These are phyloP conservation scores for Threskiornis aethiopicus DNA, from an alignment of 2,797 vertebrate species.

Conservation along the genomic window DNA sequence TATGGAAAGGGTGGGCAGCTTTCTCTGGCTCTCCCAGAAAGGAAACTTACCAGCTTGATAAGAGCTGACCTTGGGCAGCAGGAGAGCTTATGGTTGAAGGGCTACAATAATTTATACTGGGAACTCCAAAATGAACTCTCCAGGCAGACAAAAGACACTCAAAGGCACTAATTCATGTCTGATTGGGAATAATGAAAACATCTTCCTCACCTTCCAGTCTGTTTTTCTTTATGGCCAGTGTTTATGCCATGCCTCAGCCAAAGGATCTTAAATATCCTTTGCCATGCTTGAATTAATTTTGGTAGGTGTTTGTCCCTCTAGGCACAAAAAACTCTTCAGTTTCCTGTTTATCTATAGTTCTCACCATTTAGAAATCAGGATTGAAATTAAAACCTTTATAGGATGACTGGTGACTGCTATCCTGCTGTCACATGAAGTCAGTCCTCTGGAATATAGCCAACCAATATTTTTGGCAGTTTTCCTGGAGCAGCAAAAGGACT, in stretches of 20 bases:
- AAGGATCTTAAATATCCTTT: neutral
- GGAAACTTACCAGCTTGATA: neutral
- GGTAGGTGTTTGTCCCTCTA: neutral
- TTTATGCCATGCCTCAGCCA: neutral
- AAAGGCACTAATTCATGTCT: neutral
- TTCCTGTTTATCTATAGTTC: conserved; percentile 26
- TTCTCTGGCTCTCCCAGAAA: neutral
- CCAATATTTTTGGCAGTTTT: conserved; percentile 40
- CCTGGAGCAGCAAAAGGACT: conserved; percentile 49
- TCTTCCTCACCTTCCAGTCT: neutral
- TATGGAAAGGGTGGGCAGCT: neutral
- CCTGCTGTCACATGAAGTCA: conserved; percentile 53
- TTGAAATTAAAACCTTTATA: neutral
- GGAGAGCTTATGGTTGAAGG: neutral
- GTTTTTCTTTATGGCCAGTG: neutral
- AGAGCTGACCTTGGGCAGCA: neutral
- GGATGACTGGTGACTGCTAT: neutral
- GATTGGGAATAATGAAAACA: conserved; percentile 6
- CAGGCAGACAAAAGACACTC: neutral
- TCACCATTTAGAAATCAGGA: conserved; percentile 13
- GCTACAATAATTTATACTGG: neutral
- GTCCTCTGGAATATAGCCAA: conserved; percentile 46
- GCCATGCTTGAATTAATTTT: neutral
- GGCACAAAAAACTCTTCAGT: neutral
- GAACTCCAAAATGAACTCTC: neutral